phyloP scores from a whole-genome alignment of 2,888 invertebrate genomes.

The Poecilobothrus nobilitatus region DNA sequence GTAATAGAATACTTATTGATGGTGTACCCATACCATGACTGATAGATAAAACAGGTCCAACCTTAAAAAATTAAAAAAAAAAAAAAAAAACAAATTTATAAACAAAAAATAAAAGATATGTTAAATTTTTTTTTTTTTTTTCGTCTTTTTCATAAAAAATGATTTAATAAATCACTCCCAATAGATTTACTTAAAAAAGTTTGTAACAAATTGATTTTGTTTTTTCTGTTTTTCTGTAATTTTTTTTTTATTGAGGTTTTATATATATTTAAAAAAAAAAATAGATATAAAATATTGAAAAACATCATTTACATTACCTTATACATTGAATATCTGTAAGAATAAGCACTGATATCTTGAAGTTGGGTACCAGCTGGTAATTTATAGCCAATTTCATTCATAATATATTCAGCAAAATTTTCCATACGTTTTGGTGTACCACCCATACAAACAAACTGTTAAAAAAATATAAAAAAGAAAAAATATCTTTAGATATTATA shows the following conservation, averaged over 20 bases:
- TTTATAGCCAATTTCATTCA: constrained; percentile 82
- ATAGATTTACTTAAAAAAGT: no score
- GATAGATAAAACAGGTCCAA: constrained; percentile 42
- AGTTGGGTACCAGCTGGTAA: constrained; percentile 80
- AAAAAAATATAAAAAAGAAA: constrained; percentile 16
- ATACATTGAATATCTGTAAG: constrained; percentile 91
- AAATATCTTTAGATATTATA: background rate
- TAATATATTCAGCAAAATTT: constrained; percentile 81
- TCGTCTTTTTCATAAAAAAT: no score
- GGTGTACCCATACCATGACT: constrained; percentile 96
- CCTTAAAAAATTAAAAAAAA: constrained; percentile 23
- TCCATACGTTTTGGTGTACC: constrained; percentile 93
- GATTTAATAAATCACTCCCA: no score
- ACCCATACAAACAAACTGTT: constrained; percentile 92
- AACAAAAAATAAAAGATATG: no score
- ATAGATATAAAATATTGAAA: background rate
- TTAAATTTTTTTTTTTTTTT: no score
- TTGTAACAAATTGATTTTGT: no score
- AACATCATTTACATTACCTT: constrained; percentile 53
- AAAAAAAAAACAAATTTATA: background rate
- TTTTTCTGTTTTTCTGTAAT: no score
- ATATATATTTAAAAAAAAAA: background rate
- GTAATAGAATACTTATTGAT: constrained; percentile 88
- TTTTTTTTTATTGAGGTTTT: background rate
- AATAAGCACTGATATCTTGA: constrained; percentile 81